Conservation (phyloP, 2,113 vertebrate genomes). For the Percopsis transmontana region DNA sequence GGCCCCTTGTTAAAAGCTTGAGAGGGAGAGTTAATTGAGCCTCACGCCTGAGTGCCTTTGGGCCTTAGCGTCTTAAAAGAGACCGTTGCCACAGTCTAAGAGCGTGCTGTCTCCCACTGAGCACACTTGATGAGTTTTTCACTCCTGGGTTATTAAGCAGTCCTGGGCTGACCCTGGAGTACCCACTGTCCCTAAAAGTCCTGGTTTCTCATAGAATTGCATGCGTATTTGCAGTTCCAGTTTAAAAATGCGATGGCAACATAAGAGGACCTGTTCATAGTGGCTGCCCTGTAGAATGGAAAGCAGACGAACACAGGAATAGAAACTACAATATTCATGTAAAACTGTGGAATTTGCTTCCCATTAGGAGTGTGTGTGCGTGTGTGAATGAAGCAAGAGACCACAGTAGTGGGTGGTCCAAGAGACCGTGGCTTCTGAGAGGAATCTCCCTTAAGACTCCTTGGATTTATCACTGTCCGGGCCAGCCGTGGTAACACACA, state of each 20-base stretch:
- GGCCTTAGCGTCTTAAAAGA: conserved; percentile 66
- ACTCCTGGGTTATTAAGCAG: conserved; percentile 75
- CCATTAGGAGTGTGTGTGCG: conserved; percentile 56
- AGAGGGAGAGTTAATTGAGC: conserved; percentile 81
- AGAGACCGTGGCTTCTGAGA: conserved; percentile 52
- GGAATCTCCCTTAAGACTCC: conserved; percentile 68
- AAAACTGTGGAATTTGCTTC: conserved; percentile 65
- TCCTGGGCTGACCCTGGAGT: conserved; percentile 66
- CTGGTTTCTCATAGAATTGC: conserved; percentile 4
- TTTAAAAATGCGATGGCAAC: conserved; percentile 59
- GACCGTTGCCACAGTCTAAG: conserved; percentile 41
- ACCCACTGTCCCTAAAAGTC: conserved; percentile 24
- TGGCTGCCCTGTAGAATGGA: conserved; percentile 45
- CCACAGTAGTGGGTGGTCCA: conserved; percentile 73
- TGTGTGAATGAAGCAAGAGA: conserved; percentile 42
- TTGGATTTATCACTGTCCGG: conserved; percentile 66
- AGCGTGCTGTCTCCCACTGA: conserved; percentile 65
- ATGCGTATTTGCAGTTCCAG: conserved; percentile 29
- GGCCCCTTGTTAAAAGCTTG: conserved; percentile 66
- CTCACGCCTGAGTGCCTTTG: conserved; percentile 72
- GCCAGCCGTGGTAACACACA: conserved; percentile 49
- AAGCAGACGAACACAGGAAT: conserved; percentile 5
- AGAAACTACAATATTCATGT: conserved; percentile 46
- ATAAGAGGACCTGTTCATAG: conserved; percentile 57
- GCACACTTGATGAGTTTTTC: conserved; percentile 71